These are phyloP conservation scores for Cossypha niveicapilla DNA, from an alignment of 2,797 vertebrate genomes.

Conservation along the genomic window DNA sequence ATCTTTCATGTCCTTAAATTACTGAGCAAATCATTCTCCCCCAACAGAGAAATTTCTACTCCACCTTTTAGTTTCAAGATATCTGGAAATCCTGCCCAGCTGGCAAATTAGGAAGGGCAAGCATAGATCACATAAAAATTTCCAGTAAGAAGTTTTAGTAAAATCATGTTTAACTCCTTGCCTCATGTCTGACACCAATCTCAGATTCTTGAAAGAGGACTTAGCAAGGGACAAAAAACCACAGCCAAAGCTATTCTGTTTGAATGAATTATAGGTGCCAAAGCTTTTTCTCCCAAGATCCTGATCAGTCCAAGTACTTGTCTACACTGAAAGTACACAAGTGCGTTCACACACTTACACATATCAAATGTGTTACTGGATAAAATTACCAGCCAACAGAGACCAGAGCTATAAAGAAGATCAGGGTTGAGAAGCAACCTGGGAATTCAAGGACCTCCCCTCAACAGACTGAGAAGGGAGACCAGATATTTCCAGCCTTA, in stretches of 20 bases:
- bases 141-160: neutral
- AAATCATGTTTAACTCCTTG: neutral
- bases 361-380: neutral
- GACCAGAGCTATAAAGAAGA: neutral
- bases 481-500: neutral
- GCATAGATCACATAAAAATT: neutral
- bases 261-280: neutral
- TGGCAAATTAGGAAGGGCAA: neutral
- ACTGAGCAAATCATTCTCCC: neutral
- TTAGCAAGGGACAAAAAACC: neutral
- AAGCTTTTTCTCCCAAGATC: neutral
- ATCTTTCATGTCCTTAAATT: neutral
- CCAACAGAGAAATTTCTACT: neutral
- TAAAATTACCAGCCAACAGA: slow-evolving; percentile 37
- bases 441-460: neutral
- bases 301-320: neutral
- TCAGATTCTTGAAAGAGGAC: neutral
- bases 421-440: neutral
- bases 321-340: neutral
- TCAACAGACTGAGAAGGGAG: neutral
- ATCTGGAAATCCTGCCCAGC: neutral
- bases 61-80: neutral
- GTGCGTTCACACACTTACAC: neutral
- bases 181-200: neutral
- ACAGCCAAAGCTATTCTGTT: neutral